Percentiles rank a stretch among this genome's conserved stretches.
Evolutionary conservation across 2,888 invertebrate species (phyloP).

Genomic region (Drosophila neonasuta): DNA sequence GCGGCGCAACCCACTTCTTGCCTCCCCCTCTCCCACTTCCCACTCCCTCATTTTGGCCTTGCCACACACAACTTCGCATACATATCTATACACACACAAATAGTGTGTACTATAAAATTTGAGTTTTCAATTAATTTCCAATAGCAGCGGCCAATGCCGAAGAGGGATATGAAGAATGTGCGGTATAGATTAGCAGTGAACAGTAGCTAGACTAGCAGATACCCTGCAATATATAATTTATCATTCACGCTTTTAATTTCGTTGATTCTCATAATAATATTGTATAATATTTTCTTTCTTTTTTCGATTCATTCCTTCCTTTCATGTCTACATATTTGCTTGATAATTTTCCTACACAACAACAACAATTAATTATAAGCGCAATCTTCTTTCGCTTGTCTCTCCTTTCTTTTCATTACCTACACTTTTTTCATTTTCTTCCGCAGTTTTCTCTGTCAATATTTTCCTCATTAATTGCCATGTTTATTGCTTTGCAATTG

Average conservation of each 20-base stretch:
- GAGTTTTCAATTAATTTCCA: slow-evolving; percentile 76
- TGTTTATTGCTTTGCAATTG: background rate
- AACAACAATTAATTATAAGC: no score
- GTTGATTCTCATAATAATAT: no score
- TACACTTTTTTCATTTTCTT: background rate
- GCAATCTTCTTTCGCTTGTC: no score
- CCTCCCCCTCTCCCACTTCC: background rate
- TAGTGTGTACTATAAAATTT: slow-evolving; percentile 54
- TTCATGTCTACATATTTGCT: no score
- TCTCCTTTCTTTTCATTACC: background rate
- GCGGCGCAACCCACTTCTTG: slow-evolving; percentile 9
- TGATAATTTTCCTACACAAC: background rate
- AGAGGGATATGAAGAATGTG: slow-evolving; percentile 21
- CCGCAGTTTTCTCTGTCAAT: background rate
- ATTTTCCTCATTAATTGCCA: background rate
- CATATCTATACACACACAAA: slow-evolving; percentile 20
- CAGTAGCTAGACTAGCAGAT: background rate
- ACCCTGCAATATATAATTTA: background rate
- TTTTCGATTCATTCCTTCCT: no score
- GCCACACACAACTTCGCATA: slow-evolving; percentile 5
- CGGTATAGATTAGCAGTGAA: slow-evolving; percentile 20
- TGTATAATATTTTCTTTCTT: no score
- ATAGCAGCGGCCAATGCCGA: slow-evolving; percentile 40
- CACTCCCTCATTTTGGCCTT: background rate
- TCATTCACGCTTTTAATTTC: no score